Evolutionary conservation across 2,113 vertebrate genomes (phyloP).

Genomic region (Hassar affinis): DNA sequence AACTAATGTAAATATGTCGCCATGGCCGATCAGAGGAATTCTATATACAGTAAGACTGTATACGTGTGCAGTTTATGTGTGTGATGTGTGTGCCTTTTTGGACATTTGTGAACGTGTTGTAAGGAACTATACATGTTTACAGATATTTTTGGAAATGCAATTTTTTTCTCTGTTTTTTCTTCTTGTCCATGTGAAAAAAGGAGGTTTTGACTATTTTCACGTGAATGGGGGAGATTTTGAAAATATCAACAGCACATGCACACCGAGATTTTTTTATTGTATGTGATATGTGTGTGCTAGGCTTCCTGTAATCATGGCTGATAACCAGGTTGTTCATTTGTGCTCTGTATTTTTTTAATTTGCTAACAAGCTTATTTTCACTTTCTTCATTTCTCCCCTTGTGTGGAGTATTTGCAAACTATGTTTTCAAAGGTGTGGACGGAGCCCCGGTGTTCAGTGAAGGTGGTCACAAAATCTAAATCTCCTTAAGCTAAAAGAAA

Average conservation of each 20-base stretch:
- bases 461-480: slow-evolving; percentile 54
- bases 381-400: too few species aligned
- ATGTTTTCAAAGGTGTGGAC: too few species aligned
- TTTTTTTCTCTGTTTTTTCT: too few species aligned
- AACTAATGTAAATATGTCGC: neutral
- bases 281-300: too few species aligned
- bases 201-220: neutral
- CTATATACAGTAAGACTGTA: neutral
- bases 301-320: too few species aligned
- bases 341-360: too few species aligned
- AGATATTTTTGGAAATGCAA: neutral
- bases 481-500: slow-evolving; percentile 51
- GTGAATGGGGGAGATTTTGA: neutral
- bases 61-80: neutral
- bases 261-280: too few species aligned
- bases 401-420: too few species aligned
- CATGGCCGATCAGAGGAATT: neutral
- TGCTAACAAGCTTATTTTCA: too few species aligned
- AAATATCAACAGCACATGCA: neutral
- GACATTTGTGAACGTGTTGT: neutral
- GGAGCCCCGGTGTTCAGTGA: slow-evolving; percentile 29
- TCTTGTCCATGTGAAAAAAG: too few species aligned
- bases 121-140: neutral
- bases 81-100: slow-evolving; percentile 55
- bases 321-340: too few species aligned